Evolutionary conservation across 2,888 invertebrate species (phyloP), one percentile per base, ranked within the genome.

Genomic region (Dione juno): DNA sequence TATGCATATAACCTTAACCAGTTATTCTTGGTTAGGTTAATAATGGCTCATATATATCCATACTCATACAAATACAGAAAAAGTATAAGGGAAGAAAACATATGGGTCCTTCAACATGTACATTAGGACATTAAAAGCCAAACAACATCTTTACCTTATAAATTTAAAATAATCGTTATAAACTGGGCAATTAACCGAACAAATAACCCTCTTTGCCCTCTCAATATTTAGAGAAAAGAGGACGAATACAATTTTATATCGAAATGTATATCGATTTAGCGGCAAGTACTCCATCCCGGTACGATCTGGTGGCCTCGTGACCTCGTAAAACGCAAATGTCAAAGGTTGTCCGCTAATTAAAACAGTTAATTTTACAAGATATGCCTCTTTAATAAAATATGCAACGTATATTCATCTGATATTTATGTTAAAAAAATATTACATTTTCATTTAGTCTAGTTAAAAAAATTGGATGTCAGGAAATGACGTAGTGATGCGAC

Each of bases 231-330:
- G 16, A 16, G 35, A 28, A 35, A 53, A 35, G 35, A 53, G 53
- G 7, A 28, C 21, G 21, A 54, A 54, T n/a, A 63, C n/a, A 63
- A 35, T 21, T 14, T 6, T 11, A 43, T 66, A 59, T 66, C 61
- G 57, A 57, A 37, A 16, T 50, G 72, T 70, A 58, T 68, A 74
- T 74, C 69, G 66, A 58, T 58, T 52, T 71, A 52, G 45, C 16
- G 16, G 1, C 67, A 66, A 68, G 66, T 66, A 72, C 61, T 66
- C 48, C 65, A 61, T 37, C 64, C 65, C 66, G 61, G 35, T 40
- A 53, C 70, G 73, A 69, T 65, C 70, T 28, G 66, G 63, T 69
- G 76, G 73, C 76, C 76, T 73, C 71, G 66, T 76, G 71, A 75
- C 74, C 76, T 57, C 72, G 74, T 65, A 76, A 75, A 76, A 48